Conservation (phyloP, 1,140 invertebrate genomes). For the Meloidogyne chitwoodi region DNA sequence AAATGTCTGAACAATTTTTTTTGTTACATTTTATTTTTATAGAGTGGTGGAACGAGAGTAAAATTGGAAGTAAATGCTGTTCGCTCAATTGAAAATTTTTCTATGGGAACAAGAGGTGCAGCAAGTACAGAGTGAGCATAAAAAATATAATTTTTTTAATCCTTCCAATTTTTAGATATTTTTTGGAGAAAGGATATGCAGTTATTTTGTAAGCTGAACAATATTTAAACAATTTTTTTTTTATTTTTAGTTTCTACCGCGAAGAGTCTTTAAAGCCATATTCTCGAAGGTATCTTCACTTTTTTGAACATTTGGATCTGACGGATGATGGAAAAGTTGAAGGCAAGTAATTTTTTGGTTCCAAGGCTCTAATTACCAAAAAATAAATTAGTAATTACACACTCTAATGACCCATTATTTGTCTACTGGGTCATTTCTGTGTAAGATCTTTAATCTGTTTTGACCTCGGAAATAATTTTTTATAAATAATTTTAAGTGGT, state of each 20-base stretch:
- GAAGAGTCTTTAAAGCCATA: constrained; percentile 82
- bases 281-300: constrained; percentile 76
- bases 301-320: constrained; percentile 68
- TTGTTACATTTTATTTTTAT: no score
- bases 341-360: constrained; percentile 24
- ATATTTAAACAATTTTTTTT: not conserved
- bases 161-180: constrained; percentile 63
- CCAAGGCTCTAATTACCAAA: no score
- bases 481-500: constrained; percentile 33
- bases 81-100: constrained; percentile 83
- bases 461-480: no score
- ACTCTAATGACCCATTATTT: no score
- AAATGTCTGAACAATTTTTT: no score
- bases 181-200: constrained; percentile 71
- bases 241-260: constrained; percentile 61
- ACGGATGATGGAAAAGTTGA: constrained; percentile 23
- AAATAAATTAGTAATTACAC: no score
- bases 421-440: no score
- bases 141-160: no score
- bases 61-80: constrained; percentile 94
- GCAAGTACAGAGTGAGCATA: constrained; percentile 76
- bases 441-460: no score
- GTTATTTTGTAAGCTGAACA: constrained; percentile 65
- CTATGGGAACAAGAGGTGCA: constrained; percentile 82
- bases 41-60: constrained; percentile 92